Base-by-base conservation (phyloP, 2,888 invertebrate species). In the Charanyca ferruginea region DNA sequence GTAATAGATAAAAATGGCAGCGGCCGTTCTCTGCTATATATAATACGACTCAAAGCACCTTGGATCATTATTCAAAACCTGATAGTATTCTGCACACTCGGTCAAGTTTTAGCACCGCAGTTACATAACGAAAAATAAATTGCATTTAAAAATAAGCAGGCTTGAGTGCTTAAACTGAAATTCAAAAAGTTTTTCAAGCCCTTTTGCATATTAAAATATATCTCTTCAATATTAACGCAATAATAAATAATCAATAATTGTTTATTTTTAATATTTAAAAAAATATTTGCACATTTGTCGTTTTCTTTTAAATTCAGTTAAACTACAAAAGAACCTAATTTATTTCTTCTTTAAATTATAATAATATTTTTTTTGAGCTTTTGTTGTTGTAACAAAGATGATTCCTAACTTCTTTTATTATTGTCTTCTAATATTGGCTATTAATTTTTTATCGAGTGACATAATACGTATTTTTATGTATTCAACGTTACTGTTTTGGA, bases 1-100 rank as follows among this genome's bases (percentile, higher is more conserved):
- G 70, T 69, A 59, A 69, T 61, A 74, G 65, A 70, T 74, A 65
- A 75, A 74, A 61, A 70, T 51, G 58, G 58, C 73, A 42, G 35
- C 44, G 25, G 18, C 25, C 38, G 38, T 35, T 53, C 44, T 42
- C 42, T 55, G 57, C 73, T 73, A 73, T 73, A 74, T 68, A 73
- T 73, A 74, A 58, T 59, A 51, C 68, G 62, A 28, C 62, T 41
- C 41, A 3, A 13, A 42, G 16, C 62, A 58, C 51, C 42, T 61
- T 53, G 23, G 42, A 35, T 62, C 55, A 67, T 58, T 62, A 73
- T 62, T 57, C 25, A 55, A 54, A 73, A 54, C 42, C 58, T 1
- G 22, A 58, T 25, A 49, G 73, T 68, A 54, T 62, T 73, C 58
- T 32, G 58, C 53, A 73, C 68, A 62, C 71, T 70, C 45, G 55